Conservation (phyloP, 2,113 vertebrate species). For the Macaca nemestrina region DNA sequence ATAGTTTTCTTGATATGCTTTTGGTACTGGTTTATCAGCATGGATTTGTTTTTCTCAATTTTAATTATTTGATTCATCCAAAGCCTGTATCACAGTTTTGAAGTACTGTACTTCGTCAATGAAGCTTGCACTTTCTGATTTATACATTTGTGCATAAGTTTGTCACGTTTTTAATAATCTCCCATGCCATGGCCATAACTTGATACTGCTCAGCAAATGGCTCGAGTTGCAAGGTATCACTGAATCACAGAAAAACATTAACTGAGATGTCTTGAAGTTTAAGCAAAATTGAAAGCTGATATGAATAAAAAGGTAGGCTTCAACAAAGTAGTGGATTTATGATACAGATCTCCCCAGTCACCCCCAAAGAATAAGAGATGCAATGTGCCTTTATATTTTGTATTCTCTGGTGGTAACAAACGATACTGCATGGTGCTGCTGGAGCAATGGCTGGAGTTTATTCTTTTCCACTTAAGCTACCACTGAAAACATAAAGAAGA, state of each 20-base stretch:
- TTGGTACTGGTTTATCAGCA: constrained; percentile 79
- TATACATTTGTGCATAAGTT: constrained; percentile 74
- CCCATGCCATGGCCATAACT: constrained; percentile 79
- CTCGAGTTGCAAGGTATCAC: constrained; percentile 80
- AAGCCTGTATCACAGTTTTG: constrained; percentile 70
- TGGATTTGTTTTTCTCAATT: constrained; percentile 75
- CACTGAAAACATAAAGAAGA: constrained; percentile 78
- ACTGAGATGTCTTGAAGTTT: constrained; percentile 72
- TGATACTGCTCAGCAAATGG: constrained; percentile 85
- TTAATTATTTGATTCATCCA: constrained; percentile 72
- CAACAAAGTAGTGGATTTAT: constrained; percentile 58
- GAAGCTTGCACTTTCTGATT: constrained; percentile 79
- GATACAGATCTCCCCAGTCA: constrained; percentile 64
- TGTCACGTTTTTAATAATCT: constrained; percentile 73
- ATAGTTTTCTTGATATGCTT: constrained; percentile 79
- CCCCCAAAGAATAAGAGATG: constrained; percentile 79
- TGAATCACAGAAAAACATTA: constrained; percentile 76
- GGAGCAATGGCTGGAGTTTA: constrained; percentile 81
- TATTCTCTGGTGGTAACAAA: constrained; percentile 82
- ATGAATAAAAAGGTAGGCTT: constrained; percentile 61
- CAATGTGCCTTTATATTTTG: constrained; percentile 88
- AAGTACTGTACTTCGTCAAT: constrained; percentile 66
- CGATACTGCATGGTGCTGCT: constrained; percentile 81
- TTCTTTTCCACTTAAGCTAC: constrained; percentile 80
- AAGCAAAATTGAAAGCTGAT: constrained; percentile 75